phyloP scores from a whole-genome alignment of 2,797 vertebrate genomes.

The Parauchenoglanis ngamensis region DNA sequence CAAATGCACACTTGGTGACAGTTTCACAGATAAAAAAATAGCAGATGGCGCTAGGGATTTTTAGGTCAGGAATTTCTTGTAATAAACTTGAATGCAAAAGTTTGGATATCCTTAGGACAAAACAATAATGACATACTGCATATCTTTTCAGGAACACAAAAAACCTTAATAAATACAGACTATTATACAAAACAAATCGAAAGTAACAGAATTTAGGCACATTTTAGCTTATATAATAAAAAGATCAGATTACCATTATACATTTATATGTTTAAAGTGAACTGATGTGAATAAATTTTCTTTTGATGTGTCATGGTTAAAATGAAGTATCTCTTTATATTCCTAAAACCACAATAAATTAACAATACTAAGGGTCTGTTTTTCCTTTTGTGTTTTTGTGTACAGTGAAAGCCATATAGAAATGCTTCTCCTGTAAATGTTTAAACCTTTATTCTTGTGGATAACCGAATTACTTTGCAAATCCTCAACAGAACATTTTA shows the following conservation, averaged over 20 bases:
- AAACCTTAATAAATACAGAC: background rate
- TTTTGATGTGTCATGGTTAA: background rate
- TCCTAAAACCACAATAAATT: background rate
- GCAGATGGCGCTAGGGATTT: background rate
- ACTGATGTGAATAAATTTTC: background rate
- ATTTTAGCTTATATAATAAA: background rate
- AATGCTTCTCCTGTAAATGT: background rate
- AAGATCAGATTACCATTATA: background rate
- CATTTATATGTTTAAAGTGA: background rate
- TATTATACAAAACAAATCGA: background rate
- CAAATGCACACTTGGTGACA: background rate
- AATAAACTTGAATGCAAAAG: background rate
- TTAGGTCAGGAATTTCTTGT: background rate
- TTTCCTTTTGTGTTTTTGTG: background rate
- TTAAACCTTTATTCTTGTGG: slow-evolving; percentile 1
- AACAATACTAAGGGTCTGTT: background rate
- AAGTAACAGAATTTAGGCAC: background rate
- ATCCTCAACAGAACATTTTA: background rate
- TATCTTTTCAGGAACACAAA: background rate
- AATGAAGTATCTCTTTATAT: background rate
- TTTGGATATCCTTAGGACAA: background rate
- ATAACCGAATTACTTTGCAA: slow-evolving; percentile 11
- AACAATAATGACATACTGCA: background rate
- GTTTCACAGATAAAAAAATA: background rate
- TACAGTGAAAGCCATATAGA: background rate